Percentiles rank a stretch among this genome's conserved stretches.
Evolutionary conservation across 2,113 vertebrate genomes (phyloP).

Genomic region (Paramormyrops kingsleyae): DNA sequence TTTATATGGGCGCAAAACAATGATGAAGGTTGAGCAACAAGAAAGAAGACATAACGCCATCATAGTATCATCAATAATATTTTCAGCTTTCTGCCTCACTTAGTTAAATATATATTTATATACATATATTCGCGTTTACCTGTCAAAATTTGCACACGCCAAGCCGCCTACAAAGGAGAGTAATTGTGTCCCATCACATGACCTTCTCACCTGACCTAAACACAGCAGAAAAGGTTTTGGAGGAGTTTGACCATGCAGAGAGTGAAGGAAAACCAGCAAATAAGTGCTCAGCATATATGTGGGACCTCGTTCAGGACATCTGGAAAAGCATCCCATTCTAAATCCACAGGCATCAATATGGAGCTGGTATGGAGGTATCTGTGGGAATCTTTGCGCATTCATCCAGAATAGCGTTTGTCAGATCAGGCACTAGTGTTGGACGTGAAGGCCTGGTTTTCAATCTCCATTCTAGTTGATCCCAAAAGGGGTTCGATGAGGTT

Average conservation of each 20-base stretch:
- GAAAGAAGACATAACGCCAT: neutral
- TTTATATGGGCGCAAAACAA: neutral
- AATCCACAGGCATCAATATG: neutral
- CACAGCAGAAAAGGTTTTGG: no score
- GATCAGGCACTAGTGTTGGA: no score
- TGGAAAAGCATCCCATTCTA: no score
- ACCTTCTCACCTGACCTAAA: neutral
- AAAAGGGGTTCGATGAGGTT: neutral
- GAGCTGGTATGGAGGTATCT: no score
- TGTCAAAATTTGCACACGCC: neutral
- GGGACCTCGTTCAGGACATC: neutral
- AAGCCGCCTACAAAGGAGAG: neutral
- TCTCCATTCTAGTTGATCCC: no score
- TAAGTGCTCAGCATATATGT: neutral
- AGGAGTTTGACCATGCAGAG: no score
- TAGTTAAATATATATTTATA: neutral
- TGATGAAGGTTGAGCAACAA: neutral
- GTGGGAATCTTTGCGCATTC: neutral
- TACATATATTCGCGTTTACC: neutral
- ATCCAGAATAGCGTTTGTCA: no score
- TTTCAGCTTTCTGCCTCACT: neutral
- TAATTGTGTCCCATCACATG: neutral
- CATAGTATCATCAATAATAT: neutral
- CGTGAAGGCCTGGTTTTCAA: no score
- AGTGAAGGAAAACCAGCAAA: no score